phyloP scores from a whole-genome alignment of 2,797 vertebrate species.

The Hydrocynus forskahlii region DNA sequence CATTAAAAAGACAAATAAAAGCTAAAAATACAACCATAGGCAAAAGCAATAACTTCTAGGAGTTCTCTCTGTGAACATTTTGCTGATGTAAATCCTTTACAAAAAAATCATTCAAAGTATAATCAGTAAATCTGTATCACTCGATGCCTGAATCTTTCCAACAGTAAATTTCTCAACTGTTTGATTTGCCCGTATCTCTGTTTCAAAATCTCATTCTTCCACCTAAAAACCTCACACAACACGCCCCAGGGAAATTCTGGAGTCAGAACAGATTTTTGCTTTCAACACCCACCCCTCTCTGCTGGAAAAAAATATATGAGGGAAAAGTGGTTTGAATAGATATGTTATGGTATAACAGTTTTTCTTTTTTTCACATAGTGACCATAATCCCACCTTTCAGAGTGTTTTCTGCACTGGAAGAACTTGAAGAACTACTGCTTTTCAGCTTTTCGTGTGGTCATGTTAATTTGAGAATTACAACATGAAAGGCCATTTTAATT shows the following conservation, averaged over 20 bases:
- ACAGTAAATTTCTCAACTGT: too few species aligned
- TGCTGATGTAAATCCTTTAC: too few species aligned
- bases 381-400: slow-evolving; percentile 7
- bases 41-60: too few species aligned
- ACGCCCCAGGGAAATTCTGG: slow-evolving; percentile 47
- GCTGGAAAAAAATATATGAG: slow-evolving; percentile 37
- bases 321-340: slow-evolving; percentile 24
- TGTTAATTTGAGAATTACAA: too few species aligned
- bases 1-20: too few species aligned
- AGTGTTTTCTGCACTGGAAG: neutral
- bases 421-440: neutral
- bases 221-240: slow-evolving; percentile 38
- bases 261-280: slow-evolving; percentile 31
- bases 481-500: too few species aligned
- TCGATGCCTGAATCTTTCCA: neutral
- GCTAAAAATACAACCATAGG: too few species aligned
- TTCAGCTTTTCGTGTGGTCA: neutral
- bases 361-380: neutral
- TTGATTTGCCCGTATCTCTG: neutral
- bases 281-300: slow-evolving; percentile 28
- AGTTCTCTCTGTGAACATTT: too few species aligned
- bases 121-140: neutral
- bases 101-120: neutral
- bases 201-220: neutral
- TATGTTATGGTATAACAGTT: slow-evolving; percentile 19